Percentiles rank a stretch among this genome's conserved stretches.
phyloP scores from a whole-genome alignment of 2,888 invertebrate genomes.

The Coleophora deauratella region DNA sequence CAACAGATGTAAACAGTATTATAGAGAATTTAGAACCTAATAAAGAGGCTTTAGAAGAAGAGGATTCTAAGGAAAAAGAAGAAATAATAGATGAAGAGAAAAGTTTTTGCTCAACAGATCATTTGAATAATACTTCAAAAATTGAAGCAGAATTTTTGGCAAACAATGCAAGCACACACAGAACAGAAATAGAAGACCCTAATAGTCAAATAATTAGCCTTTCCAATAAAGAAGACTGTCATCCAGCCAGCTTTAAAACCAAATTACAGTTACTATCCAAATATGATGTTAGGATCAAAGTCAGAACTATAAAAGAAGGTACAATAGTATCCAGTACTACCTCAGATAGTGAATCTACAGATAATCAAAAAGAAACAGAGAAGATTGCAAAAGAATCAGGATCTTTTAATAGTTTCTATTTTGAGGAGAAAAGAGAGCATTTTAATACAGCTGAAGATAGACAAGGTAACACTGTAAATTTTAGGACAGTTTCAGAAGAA shows the following conservation, averaged over 20 bases:
- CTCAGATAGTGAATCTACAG: constrained; percentile 51
- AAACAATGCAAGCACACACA: constrained; percentile 14
- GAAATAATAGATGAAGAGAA: constrained; percentile 20
- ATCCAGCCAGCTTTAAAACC: constrained; percentile 50
- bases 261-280: constrained; percentile 66
- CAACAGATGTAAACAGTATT: constrained; percentile 29
- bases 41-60: constrained; percentile 11
- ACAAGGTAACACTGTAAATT: constrained; percentile 37
- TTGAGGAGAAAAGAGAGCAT: constrained; percentile 40
- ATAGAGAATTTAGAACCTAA: constrained; percentile 10
- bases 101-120: constrained; percentile 30
- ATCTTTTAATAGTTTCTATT: constrained; percentile 23
- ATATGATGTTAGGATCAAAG: constrained; percentile 72
- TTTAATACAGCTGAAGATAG: constrained; percentile 36
- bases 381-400: constrained; percentile 25
- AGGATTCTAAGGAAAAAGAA: constrained; percentile 2
- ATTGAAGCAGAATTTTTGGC: constrained; percentile 28
- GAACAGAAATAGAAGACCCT: constrained; percentile 29
- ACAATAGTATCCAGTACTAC: constrained; percentile 45
- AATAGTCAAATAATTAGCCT: constrained; percentile 34
- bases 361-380: constrained; percentile 25
- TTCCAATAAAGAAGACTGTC: constrained; percentile 23
- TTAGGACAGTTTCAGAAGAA: constrained; percentile 46
- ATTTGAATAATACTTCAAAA: constrained; percentile 29
- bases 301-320: constrained; percentile 60